Evolutionary conservation across 2,113 vertebrate genomes (phyloP).

Genomic region (Rhinichthys klamathensis): DNA sequence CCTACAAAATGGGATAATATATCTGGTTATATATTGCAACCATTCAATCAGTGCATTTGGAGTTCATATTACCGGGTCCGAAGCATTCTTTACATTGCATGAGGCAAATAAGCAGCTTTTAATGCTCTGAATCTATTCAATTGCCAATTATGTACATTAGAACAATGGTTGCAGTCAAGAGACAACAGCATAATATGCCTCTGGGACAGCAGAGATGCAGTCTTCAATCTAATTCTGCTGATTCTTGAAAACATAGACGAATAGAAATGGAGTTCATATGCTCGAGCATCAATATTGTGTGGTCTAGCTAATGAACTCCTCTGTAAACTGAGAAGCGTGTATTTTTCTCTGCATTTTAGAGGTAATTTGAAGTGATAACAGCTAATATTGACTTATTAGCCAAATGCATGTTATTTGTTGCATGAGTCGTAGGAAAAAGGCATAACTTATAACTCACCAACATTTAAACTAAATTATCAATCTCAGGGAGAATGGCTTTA

Average conservation of each 20-base stretch:
- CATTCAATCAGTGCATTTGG: slow-evolving; percentile 75
- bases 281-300: slow-evolving; percentile 13
- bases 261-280: slow-evolving; percentile 62
- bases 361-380: not conserved
- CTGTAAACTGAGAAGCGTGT: slow-evolving; percentile 37
- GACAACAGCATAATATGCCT: slow-evolving; percentile 76
- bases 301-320: slow-evolving; percentile 53
- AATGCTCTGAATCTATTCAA: slow-evolving; percentile 81
- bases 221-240: slow-evolving; percentile 71
- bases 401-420: not conserved
- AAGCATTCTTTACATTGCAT: slow-evolving; percentile 79
- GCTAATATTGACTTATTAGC: slow-evolving; percentile 5
- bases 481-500: slow-evolving; percentile 31
- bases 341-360: slow-evolving; percentile 4
- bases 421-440: not conserved
- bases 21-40: slow-evolving; percentile 67
- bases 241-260: slow-evolving; percentile 66
- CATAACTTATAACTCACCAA: slow-evolving; percentile 3
- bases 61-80: slow-evolving; percentile 73
- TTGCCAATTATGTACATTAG: slow-evolving; percentile 79
- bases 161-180: slow-evolving; percentile 72
- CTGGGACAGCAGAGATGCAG: slow-evolving; percentile 73
- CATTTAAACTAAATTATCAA: not conserved
- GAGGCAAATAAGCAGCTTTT: slow-evolving; percentile 76
- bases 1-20: slow-evolving; percentile 68